A percentile compares a stretch with the other conserved stretches of the same genome.
Conservation (phyloP, 2,888 invertebrate species). For the Margaritifera margaritifera region DNA sequence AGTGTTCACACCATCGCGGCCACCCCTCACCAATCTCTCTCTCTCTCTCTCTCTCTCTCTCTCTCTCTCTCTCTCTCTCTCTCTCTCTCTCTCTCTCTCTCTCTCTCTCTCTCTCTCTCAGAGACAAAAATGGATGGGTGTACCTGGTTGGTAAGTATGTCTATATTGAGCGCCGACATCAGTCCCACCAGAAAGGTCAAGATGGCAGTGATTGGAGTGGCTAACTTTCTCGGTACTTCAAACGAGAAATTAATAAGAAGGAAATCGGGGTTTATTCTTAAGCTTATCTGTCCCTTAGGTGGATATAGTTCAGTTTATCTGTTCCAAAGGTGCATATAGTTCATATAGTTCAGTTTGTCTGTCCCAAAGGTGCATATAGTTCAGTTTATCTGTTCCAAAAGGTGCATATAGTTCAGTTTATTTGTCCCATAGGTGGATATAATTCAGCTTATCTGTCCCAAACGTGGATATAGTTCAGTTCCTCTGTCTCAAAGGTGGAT, state of each 20-base stretch:
- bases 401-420: too few species aligned
- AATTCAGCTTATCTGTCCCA: too few species aligned
- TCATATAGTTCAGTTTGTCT: background rate
- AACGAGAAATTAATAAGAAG: conserved; percentile 1
- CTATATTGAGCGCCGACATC: conserved; percentile 58
- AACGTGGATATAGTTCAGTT: too few species aligned
- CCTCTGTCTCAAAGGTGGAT: too few species aligned
- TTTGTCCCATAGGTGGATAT: too few species aligned
- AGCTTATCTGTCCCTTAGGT: background rate
- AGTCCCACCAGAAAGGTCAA: conserved; percentile 56
- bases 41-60: background rate
- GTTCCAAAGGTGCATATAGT: background rate
- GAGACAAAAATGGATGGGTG: background rate
- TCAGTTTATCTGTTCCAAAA: too few species aligned
- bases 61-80: conserved; percentile 1
- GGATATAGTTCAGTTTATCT: background rate
- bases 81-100: conserved; percentile 1
- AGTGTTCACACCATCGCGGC: too few species aligned
- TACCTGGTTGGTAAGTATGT: conserved; percentile 66
- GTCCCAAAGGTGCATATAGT: background rate
- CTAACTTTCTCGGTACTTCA: conserved; percentile 54
- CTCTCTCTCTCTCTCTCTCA: background rate
- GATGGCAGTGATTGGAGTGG: conserved; percentile 47
- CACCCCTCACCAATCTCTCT: too few species aligned
- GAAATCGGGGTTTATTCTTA: background rate